Conservation (phyloP, 2,888 invertebrate genomes). For the Magallana nippona region DNA sequence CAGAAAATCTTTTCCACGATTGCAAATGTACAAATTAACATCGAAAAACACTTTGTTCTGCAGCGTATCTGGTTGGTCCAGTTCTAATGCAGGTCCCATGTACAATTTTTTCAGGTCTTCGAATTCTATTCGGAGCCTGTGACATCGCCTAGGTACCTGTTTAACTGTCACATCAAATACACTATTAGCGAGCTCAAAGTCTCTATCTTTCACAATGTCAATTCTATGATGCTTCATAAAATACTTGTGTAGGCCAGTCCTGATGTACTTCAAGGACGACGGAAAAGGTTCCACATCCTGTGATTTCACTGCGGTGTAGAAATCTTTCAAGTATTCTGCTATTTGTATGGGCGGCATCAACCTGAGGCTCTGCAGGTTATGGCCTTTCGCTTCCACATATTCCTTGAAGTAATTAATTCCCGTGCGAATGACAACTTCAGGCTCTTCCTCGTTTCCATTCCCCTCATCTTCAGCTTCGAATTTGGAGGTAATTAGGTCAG, state of each 20-base stretch:
- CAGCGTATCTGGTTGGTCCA: slow-evolving; percentile 69
- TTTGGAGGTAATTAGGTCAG: slow-evolving; percentile 51
- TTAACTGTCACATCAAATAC: slow-evolving; percentile 64
- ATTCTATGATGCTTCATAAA: slow-evolving; percentile 66
- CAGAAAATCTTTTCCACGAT: slow-evolving; percentile 73
- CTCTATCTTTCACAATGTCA: slow-evolving; percentile 66
- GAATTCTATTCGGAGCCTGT: slow-evolving; percentile 68
- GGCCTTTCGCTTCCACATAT: slow-evolving; percentile 66
- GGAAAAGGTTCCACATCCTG: slow-evolving; percentile 55
- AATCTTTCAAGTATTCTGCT: slow-evolving; percentile 70
- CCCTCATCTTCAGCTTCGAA: slow-evolving; percentile 57
- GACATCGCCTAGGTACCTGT: slow-evolving; percentile 65
- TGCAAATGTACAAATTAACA: slow-evolving; percentile 72
- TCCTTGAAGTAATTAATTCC: slow-evolving; percentile 58
- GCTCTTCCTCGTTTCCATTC: slow-evolving; percentile 52
- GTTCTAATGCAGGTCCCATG: slow-evolving; percentile 69
- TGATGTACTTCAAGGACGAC: slow-evolving; percentile 60
- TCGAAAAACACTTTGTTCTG: slow-evolving; percentile 76
- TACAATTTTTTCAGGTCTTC: slow-evolving; percentile 72
- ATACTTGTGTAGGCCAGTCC: slow-evolving; percentile 68
- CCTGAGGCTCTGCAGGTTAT: slow-evolving; percentile 64
- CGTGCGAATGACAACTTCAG: slow-evolving; percentile 54
- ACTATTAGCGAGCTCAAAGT: slow-evolving; percentile 66
- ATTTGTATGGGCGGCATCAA: slow-evolving; percentile 65
- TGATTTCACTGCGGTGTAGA: slow-evolving; percentile 67